phyloP scores from a whole-genome alignment of 2,113 vertebrate genomes.

The Numenius arquata region DNA sequence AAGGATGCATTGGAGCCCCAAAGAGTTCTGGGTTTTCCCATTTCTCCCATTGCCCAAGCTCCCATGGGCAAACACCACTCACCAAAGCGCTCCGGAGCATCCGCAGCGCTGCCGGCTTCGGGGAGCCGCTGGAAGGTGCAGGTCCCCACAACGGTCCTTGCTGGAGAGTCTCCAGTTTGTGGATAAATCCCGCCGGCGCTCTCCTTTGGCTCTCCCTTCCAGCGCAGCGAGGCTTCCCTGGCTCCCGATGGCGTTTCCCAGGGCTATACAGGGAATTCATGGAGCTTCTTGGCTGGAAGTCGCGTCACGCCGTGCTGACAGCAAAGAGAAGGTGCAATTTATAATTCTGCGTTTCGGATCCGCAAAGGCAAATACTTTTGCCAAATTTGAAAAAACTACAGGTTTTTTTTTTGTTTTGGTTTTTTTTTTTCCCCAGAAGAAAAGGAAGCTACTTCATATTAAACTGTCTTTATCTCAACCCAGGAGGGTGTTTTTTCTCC shows the following conservation, averaged over 20 bases:
- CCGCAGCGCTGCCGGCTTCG: rapidly evolving
- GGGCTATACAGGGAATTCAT: not conserved
- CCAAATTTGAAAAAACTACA: not conserved
- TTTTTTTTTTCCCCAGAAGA: not conserved
- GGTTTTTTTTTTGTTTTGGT: not conserved
- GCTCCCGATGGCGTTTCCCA: not conserved
- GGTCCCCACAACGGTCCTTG: rapidly evolving
- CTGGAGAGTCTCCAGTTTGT: not conserved
- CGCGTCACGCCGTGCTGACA: not conserved
- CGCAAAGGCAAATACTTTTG: not conserved
- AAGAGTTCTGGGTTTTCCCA: not conserved
- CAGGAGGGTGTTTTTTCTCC: not conserved
- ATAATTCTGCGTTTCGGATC: not conserved
- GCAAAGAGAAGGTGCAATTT: not conserved
- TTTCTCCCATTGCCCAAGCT: not conserved
- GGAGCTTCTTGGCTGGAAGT: not conserved
- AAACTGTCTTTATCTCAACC: not conserved
- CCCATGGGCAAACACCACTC: not conserved
- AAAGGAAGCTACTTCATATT: not conserved
- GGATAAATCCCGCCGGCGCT: not conserved
- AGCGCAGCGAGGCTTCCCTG: not conserved
- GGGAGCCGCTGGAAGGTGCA: not conserved
- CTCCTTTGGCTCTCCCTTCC: not conserved
- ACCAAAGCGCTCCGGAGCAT: not conserved
- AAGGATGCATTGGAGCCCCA: not conserved